These are phyloP conservation scores for Drosophila siamana DNA, from an alignment of 2,888 invertebrate species.

Conservation along the genomic window DNA sequence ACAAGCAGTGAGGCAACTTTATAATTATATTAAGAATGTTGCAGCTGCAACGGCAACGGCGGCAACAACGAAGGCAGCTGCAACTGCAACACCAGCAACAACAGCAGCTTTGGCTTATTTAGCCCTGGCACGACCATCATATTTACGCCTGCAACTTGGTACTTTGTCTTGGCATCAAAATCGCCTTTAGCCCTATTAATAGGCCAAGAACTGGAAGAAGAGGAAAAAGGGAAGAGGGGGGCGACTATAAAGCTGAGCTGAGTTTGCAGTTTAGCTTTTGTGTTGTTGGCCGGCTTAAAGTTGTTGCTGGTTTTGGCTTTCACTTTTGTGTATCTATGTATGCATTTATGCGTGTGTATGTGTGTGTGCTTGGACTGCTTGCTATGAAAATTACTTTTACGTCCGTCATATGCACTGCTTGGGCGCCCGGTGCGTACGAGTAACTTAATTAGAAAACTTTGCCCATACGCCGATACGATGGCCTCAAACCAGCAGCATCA, in stretches of 20 bases:
- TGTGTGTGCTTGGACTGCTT: conserved; percentile 7
- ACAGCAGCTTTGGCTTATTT: conserved; percentile 32
- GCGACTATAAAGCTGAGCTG: conserved; percentile 41
- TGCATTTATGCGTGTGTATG: neutral
- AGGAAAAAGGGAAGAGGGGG: neutral
- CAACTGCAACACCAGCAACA: neutral
- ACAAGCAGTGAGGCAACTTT: conserved; percentile 61
- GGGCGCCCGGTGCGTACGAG: conserved; percentile 76
- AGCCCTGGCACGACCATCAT: conserved; percentile 31
- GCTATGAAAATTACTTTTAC: conserved; percentile 78
- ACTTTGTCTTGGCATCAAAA: conserved; percentile 59
- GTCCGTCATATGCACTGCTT: conserved; percentile 74
- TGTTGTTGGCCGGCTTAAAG: conserved; percentile 62
- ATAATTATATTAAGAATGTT: conserved; percentile 81
- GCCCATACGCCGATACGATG: conserved; percentile 57
- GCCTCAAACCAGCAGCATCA: conserved; percentile 16
- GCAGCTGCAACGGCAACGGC: conserved; percentile 41
- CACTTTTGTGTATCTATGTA: conserved; percentile 35
- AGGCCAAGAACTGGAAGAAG: conserved; percentile 62
- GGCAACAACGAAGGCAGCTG: conserved; percentile 3
- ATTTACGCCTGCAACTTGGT: conserved; percentile 32
- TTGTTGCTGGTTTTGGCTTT: conserved; percentile 57
- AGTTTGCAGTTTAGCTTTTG: conserved; percentile 71
- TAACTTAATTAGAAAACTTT: conserved; percentile 81
- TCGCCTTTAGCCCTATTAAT: conserved; percentile 67